These are phyloP conservation scores for Acanthurus lineatus DNA, from an alignment of 2,797 vertebrate species.

Conservation along the genomic window DNA sequence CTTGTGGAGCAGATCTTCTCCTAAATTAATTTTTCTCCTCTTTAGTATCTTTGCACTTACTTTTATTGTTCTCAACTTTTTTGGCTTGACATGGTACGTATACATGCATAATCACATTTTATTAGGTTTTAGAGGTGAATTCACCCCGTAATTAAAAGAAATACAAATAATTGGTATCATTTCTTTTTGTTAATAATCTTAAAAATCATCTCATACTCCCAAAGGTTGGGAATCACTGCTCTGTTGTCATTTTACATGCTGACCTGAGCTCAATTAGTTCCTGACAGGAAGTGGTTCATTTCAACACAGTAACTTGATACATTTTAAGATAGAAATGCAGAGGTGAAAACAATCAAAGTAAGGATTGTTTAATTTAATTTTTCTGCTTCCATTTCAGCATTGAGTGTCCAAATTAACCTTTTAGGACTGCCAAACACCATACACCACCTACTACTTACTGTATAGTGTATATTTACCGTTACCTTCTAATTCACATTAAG, in stretches of 20 bases:
- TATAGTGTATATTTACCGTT: too few relatives aligned
- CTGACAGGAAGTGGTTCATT: background rate
- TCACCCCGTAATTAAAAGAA: background rate
- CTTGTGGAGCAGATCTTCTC: background rate
- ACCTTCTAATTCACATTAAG: too few relatives aligned
- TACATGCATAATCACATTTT: too few relatives aligned
- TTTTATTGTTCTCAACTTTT: background rate
- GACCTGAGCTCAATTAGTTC: background rate
- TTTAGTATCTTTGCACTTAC: background rate
- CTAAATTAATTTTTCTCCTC: background rate
- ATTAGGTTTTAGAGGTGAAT: background rate
- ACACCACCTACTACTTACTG: background rate
- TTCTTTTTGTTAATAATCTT: background rate
- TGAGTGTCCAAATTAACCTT: background rate
- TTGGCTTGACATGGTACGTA: too few relatives aligned
- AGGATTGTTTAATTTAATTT: background rate
- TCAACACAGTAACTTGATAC: background rate
- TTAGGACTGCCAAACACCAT: background rate
- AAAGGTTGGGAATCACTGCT: background rate
- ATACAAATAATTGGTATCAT: background rate
- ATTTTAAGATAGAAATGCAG: background rate
- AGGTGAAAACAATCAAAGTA: background rate
- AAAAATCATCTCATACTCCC: background rate
- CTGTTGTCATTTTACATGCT: background rate
- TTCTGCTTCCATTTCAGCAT: background rate